Conservation (phyloP, 1,140 invertebrate genomes). For the Vanessa tameamea region DNA sequence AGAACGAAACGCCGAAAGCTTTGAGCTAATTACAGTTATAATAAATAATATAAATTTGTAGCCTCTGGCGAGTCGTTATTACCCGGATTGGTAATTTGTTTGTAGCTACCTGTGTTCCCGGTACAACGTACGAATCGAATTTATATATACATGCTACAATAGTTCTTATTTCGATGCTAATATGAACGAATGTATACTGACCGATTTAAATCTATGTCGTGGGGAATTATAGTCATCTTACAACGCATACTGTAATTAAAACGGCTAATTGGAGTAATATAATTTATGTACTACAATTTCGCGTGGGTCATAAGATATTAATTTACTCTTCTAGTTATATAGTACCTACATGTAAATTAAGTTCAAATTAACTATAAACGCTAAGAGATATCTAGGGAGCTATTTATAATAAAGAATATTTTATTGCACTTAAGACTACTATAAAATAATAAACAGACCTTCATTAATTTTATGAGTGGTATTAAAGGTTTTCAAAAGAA, state of each 20-base stretch:
- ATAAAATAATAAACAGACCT: conserved; percentile 13
- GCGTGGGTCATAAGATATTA: background rate
- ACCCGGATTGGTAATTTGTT: conserved; percentile 68
- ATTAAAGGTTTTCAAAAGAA: too few relatives aligned
- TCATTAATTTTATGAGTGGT: conserved; percentile 2
- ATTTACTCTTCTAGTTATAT: background rate
- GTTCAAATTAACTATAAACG: conserved; percentile 33
- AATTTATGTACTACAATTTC: background rate
- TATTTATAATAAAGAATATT: too few relatives aligned
- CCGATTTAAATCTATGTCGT: background rate
- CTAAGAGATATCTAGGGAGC: conserved; percentile 12
- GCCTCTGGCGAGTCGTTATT: conserved; percentile 55
- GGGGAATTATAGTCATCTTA: background rate
- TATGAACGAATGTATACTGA: background rate
- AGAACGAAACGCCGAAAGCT: conserved; percentile 34
- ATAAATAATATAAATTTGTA: conserved; percentile 56
- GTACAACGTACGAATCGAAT: conserved; percentile 29
- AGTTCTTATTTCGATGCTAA: background rate
- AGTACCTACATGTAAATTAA: conserved; percentile 27
- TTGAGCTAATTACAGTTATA: conserved; percentile 46
- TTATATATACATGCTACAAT: background rate
- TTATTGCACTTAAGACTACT: conserved; percentile 24
- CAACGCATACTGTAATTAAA: too few relatives aligned
- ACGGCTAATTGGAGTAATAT: background rate
- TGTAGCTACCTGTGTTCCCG: conserved; percentile 68